Base-by-base conservation (phyloP, 2,113 vertebrate species). In the Peromyscus maniculatus region DNA sequence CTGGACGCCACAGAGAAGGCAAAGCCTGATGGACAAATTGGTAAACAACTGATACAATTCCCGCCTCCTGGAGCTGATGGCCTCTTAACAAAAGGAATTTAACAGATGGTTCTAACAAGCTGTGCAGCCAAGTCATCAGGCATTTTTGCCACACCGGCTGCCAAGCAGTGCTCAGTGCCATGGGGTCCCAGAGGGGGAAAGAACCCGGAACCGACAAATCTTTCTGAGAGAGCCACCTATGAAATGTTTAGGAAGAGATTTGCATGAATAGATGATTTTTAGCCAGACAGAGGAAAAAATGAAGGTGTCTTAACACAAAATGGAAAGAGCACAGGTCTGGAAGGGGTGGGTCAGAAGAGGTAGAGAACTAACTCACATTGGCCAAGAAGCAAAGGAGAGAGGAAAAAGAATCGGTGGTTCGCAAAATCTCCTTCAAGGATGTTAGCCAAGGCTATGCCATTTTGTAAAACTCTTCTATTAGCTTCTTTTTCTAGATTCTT, bases 81-180 rank as follows among this genome's bases (percentile, higher is more conserved):
- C 66, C 74, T 92, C 75, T 91, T n/a, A 87, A 80, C n/a, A 91
- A 95, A 89, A 84, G 71, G 22, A 89, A 88, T 49, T 46, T 57
- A 80, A 22, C 39, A 46, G n/a, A 69, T 59, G 39, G 9, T 77
- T 72, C 69, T 19, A 91, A 92, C 43, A 36, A 49, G 62, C 62
- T 28, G 0, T 19, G 28, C 43, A 67, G 46, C 79, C 75, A 86
- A 49, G 62, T 79, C 67, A 69, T 77, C 71, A 67, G 66, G 43
- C 43, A 66, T 59, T 59, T 59, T 59, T 57, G 52, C 66, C 28
- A 26, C 28, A 26, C 7, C 10, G 3, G 31, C 36, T 94, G 87
- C 72, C 84, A 26, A 22, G 66, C 86, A 59, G 52, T 67, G 11
- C 80, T 49, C 13, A 46, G 31, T 75, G 33, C 79, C 64, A 49